These are phyloP conservation scores for Cheilosia soror DNA, from an alignment of 2,888 invertebrate species.

Conservation along the genomic window DNA sequence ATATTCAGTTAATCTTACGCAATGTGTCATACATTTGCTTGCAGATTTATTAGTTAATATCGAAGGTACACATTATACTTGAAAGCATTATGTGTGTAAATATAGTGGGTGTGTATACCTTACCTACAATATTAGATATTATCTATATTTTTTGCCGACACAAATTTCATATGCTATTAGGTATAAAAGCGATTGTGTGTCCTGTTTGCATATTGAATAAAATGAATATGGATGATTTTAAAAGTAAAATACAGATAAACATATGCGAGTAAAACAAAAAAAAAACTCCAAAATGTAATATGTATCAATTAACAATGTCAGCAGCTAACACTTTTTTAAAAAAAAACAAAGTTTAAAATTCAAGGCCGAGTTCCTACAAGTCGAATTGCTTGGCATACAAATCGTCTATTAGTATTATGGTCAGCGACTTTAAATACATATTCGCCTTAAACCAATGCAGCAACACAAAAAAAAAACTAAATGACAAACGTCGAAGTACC, in stretches of 20 bases:
- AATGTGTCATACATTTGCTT: neutral
- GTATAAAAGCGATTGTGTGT: neutral
- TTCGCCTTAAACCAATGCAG: no score
- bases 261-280: neutral
- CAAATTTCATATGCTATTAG: slow-evolving; percentile 11
- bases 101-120: neutral
- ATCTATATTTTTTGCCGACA: slow-evolving; percentile 6
- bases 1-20: neutral
- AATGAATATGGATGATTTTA: neutral
- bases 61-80: neutral
- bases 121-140: neutral
- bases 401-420: no score
- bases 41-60: neutral
- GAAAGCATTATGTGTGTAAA: neutral
- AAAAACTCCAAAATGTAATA: neutral
- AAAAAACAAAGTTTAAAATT: no score
- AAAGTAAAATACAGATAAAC: neutral
- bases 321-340: no score
- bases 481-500: no score
- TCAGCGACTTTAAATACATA: no score
- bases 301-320: no score
- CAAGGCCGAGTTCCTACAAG: no score
- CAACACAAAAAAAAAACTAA: no score
- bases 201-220: neutral
- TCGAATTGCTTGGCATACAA: no score